A percentile compares a stretch with the other conserved stretches of the same genome.
Evolutionary conservation across 2,888 invertebrate genomes (phyloP).

Genomic region (Buathra laborator): DNA sequence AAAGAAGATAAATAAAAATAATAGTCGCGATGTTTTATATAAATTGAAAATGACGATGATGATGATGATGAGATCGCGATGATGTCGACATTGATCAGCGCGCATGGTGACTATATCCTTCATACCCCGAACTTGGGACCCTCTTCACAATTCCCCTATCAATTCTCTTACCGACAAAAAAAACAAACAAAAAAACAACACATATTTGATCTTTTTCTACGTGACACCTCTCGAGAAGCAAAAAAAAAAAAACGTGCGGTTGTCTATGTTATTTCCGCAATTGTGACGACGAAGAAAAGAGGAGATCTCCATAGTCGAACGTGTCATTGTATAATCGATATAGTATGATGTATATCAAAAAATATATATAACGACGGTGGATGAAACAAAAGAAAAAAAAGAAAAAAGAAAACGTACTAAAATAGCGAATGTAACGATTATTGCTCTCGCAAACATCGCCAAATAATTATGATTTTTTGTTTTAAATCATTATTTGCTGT

Average conservation of each 20-base stretch:
- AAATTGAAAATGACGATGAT: slow-evolving; percentile 5
- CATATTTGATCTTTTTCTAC: slow-evolving; percentile 42
- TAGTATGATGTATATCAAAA: not conserved
- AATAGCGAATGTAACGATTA: slow-evolving; percentile 54
- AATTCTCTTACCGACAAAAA: slow-evolving; percentile 25
- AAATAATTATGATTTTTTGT: slow-evolving; percentile 46
- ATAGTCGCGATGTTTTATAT: slow-evolving; percentile 33
- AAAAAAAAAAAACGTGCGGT: not conserved
- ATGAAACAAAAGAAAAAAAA: slow-evolving; percentile 36
- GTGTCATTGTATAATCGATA: slow-evolving; percentile 43
- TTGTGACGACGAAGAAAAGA: slow-evolving; percentile 31
- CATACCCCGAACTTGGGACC: slow-evolving; percentile 31
- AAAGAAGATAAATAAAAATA: slow-evolving; percentile 21
- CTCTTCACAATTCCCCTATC: slow-evolving; percentile 7
- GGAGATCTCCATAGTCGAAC: slow-evolving; percentile 7
- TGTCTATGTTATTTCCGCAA: slow-evolving; percentile 2
- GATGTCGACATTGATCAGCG: slow-evolving; percentile 44
- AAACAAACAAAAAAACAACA: not conserved
- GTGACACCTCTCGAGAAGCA: slow-evolving; percentile 1
- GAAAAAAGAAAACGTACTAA: slow-evolving; percentile 47
- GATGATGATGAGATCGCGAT: slow-evolving; percentile 11
- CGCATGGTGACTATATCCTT: slow-evolving; percentile 15
- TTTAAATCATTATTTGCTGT: slow-evolving; percentile 47
- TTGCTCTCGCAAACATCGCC: slow-evolving; percentile 55
- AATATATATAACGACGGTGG: not conserved